A percentile compares a stretch with the other conserved stretches of the same genome.
Evolutionary conservation across 2,888 invertebrate genomes (phyloP).

Genomic region (Ecliptopera silaceata): DNA sequence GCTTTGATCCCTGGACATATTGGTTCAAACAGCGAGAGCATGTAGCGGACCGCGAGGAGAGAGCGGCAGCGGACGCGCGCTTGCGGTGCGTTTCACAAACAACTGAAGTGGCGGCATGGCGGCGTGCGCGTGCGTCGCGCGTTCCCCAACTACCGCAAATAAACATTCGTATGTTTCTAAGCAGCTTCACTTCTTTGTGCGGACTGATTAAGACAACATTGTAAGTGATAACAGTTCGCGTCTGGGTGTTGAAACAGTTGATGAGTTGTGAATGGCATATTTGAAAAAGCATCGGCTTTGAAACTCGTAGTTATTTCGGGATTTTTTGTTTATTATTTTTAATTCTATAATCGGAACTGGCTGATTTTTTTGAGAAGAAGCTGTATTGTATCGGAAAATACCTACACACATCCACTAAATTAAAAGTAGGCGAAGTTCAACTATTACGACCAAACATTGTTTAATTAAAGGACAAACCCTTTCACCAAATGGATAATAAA

Average conservation of each 20-base stretch:
- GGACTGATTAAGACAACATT: conserved; percentile 36
- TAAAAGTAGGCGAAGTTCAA: conserved; percentile 9
- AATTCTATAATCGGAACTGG: not conserved
- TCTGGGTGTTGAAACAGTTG: conserved; percentile 24
- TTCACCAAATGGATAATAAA: conserved; percentile 23
- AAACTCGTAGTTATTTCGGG: not conserved
- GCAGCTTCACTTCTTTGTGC: conserved; percentile 42
- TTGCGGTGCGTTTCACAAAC: conserved; percentile 56
- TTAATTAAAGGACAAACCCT: conserved; percentile 30
- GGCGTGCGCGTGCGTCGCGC: conserved; percentile 68
- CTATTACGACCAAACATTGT: conserved; percentile 18
- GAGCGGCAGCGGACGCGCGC: conserved; percentile 51
- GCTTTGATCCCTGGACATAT: conserved; percentile 71
- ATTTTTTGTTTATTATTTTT: not conserved
- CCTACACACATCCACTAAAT: not conserved
- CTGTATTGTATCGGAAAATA: not conserved
- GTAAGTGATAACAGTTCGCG: conserved; percentile 38
- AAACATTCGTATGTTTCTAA: conserved; percentile 66
- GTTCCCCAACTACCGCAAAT: conserved; percentile 73
- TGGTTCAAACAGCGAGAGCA: conserved; percentile 41
- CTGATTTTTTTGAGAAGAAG: not conserved
- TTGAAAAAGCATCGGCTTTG: not conserved
- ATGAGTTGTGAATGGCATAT: conserved; percentile 27
- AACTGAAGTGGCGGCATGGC: conserved; percentile 68
- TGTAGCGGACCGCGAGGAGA: conserved; percentile 41